These are phyloP conservation scores for Oryzias sinensis DNA, from an alignment of 2,797 vertebrate species.

Conservation along the genomic window DNA sequence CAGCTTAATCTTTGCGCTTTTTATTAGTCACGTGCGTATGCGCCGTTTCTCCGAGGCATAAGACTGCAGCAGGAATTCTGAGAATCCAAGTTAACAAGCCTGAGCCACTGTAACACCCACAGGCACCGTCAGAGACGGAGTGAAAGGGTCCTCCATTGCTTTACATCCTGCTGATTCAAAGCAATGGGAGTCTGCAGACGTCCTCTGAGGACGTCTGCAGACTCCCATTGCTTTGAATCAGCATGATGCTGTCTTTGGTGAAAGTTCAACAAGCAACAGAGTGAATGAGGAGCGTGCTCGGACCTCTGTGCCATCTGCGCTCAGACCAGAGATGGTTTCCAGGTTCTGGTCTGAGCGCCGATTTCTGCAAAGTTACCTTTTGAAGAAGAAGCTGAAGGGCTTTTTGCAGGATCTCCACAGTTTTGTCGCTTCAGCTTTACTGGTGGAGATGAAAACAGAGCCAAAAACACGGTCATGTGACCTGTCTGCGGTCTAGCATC, in stretches of 20 bases:
- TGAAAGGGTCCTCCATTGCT: slow-evolving; percentile 1
- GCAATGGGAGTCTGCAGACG: slow-evolving; percentile 22
- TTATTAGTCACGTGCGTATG: slow-evolving; percentile 69
- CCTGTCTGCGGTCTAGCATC: no score
- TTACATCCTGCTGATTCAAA: slow-evolving; percentile 5
- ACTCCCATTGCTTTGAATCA: slow-evolving; percentile 20
- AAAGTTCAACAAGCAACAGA: background rate
- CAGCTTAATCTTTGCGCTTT: slow-evolving; percentile 53
- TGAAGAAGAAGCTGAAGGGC: no score
- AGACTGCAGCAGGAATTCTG: slow-evolving; percentile 70
- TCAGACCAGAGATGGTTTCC: no score
- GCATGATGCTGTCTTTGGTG: background rate
- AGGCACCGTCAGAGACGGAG: slow-evolving; percentile 47
- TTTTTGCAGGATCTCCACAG: no score
- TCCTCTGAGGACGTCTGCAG: slow-evolving; percentile 7
- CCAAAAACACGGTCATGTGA: no score
- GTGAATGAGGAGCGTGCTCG: no score
- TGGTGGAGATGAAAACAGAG: no score
- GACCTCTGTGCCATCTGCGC: no score
- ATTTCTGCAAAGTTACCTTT: no score
- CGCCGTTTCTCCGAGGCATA: slow-evolving; percentile 64
- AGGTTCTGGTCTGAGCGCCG: no score
- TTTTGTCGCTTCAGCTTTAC: no score
- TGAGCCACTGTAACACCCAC: slow-evolving; percentile 66
- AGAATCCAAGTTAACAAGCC: slow-evolving; percentile 75